Evolutionary conservation across 2,113 vertebrate genomes (phyloP).

Genomic region (Stercorarius parasiticus): DNA sequence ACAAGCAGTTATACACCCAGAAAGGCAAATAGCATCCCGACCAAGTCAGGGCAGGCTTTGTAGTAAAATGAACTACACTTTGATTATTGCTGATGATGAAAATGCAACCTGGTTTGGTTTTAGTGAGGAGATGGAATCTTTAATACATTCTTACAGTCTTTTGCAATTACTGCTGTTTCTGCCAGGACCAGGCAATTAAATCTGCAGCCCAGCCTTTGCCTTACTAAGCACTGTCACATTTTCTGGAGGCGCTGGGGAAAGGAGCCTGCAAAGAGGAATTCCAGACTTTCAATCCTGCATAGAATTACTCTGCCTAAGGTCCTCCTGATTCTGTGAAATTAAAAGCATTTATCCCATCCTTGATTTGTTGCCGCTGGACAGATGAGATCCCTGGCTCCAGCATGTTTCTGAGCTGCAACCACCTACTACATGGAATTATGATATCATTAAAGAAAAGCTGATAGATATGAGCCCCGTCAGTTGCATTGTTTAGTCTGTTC

Average conservation of each 20-base stretch:
- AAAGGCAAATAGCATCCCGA: not conserved
- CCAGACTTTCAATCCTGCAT: not conserved
- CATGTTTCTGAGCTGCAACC: not conserved
- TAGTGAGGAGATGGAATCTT: not conserved
- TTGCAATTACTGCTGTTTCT: not conserved
- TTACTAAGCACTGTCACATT: not conserved
- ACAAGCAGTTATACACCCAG: not conserved
- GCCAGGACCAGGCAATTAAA: not conserved
- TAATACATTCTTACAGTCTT: not conserved
- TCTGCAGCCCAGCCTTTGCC: not conserved
- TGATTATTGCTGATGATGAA: not conserved
- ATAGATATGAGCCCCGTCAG: not conserved
- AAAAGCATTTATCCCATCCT: not conserved
- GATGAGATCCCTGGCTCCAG: not conserved
- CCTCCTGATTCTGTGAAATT: not conserved
- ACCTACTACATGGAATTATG: not conserved
- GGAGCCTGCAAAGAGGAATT: not conserved
- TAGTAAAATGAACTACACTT: conserved; percentile 11
- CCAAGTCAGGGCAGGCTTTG: not conserved
- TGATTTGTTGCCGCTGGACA: not conserved
- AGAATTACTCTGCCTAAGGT: not conserved
- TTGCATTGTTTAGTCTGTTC: not conserved
- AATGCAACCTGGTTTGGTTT: not conserved
- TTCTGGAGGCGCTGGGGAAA: not conserved
- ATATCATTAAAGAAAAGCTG: not conserved